A percentile compares a stretch with the other conserved stretches of the same genome.
Evolutionary conservation across 2,888 invertebrate genomes (phyloP).

Genomic region (Monoplex corrugatus): DNA sequence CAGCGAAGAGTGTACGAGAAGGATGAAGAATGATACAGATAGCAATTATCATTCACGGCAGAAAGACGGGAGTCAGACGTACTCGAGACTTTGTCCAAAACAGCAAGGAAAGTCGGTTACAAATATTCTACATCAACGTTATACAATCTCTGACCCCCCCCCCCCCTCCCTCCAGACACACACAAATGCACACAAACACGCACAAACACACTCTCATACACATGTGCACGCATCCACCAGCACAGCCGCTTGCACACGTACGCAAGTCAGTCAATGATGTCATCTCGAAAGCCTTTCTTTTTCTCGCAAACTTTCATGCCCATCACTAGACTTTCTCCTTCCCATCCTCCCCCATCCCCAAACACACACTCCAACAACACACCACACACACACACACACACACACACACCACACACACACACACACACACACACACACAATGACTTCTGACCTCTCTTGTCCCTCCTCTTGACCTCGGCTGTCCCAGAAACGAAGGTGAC

Average conservation of each 20-base stretch:
- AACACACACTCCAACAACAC: background rate
- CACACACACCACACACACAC: background rate
- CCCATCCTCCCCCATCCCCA: too few relatives aligned
- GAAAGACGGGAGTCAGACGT: constrained; percentile 32
- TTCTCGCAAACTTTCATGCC: too few relatives aligned
- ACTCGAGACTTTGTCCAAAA: constrained; percentile 40
- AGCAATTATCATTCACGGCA: too few relatives aligned
- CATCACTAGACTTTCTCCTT: too few relatives aligned
- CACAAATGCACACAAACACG: background rate
- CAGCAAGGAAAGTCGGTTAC: too few relatives aligned
- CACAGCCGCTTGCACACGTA: background rate
- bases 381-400: background rate
- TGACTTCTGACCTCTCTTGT: constrained; percentile 50
- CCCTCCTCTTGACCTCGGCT: constrained; percentile 66
- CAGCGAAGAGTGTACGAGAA: background rate
- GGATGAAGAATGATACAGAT: background rate
- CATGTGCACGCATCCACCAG: background rate
- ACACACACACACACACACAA: background rate
- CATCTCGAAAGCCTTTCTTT: too few relatives aligned
- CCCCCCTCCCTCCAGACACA: too few relatives aligned
- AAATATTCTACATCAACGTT: too few relatives aligned
- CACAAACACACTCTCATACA: background rate
- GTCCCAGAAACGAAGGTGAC: constrained; percentile 62
- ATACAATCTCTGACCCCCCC: background rate
- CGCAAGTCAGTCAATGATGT: too few relatives aligned